phyloP scores from a whole-genome alignment of 1,140 invertebrate genomes.

The roundworm (Caenorhabditis elegans) region DNA sequence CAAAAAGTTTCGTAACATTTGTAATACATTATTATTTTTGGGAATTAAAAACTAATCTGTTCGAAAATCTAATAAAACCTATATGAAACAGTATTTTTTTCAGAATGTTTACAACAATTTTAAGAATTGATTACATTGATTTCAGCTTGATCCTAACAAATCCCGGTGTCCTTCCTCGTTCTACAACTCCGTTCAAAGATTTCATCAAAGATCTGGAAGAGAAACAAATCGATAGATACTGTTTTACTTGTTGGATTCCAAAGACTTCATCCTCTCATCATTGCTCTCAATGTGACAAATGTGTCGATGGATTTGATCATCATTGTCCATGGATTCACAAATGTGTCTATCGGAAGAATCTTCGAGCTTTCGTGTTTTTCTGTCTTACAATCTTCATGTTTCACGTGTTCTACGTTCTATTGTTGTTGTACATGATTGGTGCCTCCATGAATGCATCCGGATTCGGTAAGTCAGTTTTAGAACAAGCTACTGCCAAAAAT shows the following conservation, averaged over 20 bases:
- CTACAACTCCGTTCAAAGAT: neutral
- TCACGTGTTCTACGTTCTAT: neutral
- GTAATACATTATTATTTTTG: no score
- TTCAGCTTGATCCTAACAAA: neutral
- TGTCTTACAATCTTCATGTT: neutral
- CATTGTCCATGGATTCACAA: constrained; percentile 27
- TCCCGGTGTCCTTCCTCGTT: neutral
- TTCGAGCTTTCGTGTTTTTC: neutral
- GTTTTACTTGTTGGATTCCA: constrained; percentile 12
- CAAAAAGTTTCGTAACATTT: no score
- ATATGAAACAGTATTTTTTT: no score
- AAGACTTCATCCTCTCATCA: neutral
- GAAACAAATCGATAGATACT: neutral
- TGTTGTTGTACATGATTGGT: neutral
- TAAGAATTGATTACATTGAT: no score
- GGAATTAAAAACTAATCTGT: no score
- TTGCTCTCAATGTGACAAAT: constrained; percentile 8
- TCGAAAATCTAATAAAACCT: no score
- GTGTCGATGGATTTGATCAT: constrained; percentile 7
- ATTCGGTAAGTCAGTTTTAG: neutral
- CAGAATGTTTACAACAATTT: neutral
- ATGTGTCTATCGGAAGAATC: neutral
- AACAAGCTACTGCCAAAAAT: no score
- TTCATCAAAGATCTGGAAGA: neutral
- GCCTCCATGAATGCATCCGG: neutral